A percentile compares a stretch with the other conserved stretches of the same genome.
Conservation (phyloP, 2,113 vertebrate genomes). For the Melanostigma gelatinosum region DNA sequence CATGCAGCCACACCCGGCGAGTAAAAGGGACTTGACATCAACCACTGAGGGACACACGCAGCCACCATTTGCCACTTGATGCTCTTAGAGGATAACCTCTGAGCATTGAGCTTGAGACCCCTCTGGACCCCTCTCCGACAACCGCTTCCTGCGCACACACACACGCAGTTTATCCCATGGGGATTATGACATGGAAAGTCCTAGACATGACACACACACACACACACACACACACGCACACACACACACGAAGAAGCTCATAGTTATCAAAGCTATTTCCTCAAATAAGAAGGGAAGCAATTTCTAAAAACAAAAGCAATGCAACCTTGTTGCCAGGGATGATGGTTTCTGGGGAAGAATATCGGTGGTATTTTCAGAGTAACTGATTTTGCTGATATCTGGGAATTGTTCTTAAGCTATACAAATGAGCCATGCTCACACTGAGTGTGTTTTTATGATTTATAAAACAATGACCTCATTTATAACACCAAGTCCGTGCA, state of each 20-base stretch:
- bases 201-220: constrained; percentile 33
- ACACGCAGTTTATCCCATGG: constrained; percentile 49
- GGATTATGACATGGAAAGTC: constrained; percentile 60
- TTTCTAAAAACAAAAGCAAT: constrained; percentile 36
- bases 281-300: constrained; percentile 26
- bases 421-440: not conserved
- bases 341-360: constrained; percentile 16
- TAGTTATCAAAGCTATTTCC: constrained; percentile 31
- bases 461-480: not conserved
- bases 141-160: not conserved
- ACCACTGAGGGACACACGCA: not conserved
- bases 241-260: constrained; percentile 6
- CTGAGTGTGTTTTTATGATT: not conserved
- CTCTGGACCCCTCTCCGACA: constrained; percentile 22
- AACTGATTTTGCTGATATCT: not conserved
- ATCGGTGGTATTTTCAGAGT: not conserved
- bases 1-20: not conserved
- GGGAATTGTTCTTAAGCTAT: not conserved
- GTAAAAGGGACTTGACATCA: not conserved
- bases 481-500: not conserved
- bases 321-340: constrained; percentile 15
- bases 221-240: not conserved
- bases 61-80: constrained; percentile 29
- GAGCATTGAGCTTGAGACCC: constrained; percentile 40
- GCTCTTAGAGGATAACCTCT: constrained; percentile 52